Conservation (phyloP, 2,797 vertebrate species). For the Channa striata region DNA sequence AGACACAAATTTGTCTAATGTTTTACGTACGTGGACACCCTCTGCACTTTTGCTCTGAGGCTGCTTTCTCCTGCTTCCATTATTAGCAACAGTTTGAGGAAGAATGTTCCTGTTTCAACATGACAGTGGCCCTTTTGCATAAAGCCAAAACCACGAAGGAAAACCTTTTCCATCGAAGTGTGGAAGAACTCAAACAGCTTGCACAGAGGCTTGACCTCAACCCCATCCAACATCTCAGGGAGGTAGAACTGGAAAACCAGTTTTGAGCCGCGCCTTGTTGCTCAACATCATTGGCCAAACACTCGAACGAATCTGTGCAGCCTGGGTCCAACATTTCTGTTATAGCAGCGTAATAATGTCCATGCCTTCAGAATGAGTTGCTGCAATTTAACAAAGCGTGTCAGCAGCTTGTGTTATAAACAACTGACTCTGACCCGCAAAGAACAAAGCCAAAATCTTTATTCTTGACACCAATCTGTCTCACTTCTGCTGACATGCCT, state of each 20-base stretch:
- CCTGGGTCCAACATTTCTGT: neutral
- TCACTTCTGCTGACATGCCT: constrained; percentile 45
- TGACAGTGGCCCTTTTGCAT: neutral
- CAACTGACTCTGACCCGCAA: constrained; percentile 16
- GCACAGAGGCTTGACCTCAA: neutral
- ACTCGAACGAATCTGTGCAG: neutral
- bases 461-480: constrained; percentile 60
- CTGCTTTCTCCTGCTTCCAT: neutral
- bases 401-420: constrained; percentile 8
- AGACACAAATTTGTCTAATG: neutral
- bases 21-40: neutral
- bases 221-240: neutral
- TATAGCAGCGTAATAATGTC: constrained; percentile 1
- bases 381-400: neutral
- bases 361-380: neutral
- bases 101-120: neutral
- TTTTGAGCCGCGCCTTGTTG: neutral
- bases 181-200: neutral
- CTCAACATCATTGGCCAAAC: neutral
- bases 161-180: neutral
- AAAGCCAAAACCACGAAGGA: neutral
- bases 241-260: neutral
- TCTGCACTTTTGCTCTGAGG: neutral
- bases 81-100: neutral
- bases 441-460: constrained; percentile 22